Base-by-base conservation (phyloP, 2,113 vertebrate genomes). In the Engystomops pustulosus region DNA sequence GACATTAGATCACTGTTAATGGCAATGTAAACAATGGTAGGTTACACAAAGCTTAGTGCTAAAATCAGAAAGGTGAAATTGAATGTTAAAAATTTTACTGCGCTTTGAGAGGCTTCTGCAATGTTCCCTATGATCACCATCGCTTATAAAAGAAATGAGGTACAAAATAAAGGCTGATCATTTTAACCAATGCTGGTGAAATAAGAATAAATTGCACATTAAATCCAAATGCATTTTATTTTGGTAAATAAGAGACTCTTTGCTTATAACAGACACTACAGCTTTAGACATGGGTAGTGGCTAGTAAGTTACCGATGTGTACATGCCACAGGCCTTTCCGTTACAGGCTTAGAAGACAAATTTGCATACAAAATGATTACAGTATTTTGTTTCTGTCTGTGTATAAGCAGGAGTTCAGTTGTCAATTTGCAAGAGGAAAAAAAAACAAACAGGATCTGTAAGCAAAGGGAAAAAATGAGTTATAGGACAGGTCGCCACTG, bases 371-470 rank as follows among this genome's bases (percentile, higher is more conserved):
- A 68, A 72, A 47, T 65, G n/a, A 67, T 41, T 77, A 77, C 60
- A 68, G 58, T 53, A 83, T 75, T 83, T 83, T 83, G 49, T 83
- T 65, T 83, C 44, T 15, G 60, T 77, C 71, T 84, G 71, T 83
- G 70, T 76, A 75, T 83, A 62, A 76, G 71, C 81, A 76, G n/a
- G 81, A 67, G 81, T 84, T 84, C 72, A 51, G 23, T 47, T 5
- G 44, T 75, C 71, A 75, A 75, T 49, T 49, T 17, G 27, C 8
- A 58, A 32, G 20, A 51, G 25, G 47, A 8, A 20, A 15, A 17
- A 18, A 62, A 30, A 62, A 47, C 18, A 74, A 74, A 47, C 12
- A 47, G 0, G 12, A 58, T 58, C 32, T 77, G 51, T 77, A 77
- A 77, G 74, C 74, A 41, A 38, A 23, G 51, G 49, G 32, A 34